Conservation (phyloP, 2,113 vertebrate genomes). For the Centropristis striata region DNA sequence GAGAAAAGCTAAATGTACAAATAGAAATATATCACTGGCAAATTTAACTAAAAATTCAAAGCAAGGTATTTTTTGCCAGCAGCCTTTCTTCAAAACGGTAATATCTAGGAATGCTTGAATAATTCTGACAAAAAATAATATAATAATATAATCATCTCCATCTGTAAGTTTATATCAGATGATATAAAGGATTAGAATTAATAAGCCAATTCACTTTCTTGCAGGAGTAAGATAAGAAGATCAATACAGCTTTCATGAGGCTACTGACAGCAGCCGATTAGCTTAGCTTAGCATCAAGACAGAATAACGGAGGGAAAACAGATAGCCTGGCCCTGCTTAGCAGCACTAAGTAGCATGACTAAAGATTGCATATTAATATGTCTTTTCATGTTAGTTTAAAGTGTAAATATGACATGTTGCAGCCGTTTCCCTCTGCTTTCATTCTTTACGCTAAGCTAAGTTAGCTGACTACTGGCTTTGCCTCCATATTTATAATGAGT, state of each 20-base stretch:
- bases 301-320: too few relatives aligned
- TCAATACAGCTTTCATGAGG: not conserved
- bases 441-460: too few relatives aligned
- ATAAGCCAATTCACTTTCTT: not conserved
- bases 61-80: not conserved
- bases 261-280: not conserved
- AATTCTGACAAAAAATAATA: not conserved
- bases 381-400: too few relatives aligned
- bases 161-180: not conserved
- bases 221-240: not conserved
- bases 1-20: not conserved
- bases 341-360: too few relatives aligned
- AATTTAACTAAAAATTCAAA: conserved; percentile 10
- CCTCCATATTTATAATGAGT: too few relatives aligned
- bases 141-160: not conserved
- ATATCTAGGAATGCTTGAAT: not conserved
- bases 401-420: too few relatives aligned
- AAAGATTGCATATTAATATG: too few relatives aligned
- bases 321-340: too few relatives aligned
- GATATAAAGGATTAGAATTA: too few relatives aligned
- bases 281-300: too few relatives aligned
- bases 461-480: too few relatives aligned
- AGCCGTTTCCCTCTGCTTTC: too few relatives aligned
- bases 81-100: not conserved
- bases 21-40: not conserved